Evolutionary conservation across 2,797 vertebrate species (phyloP).

Genomic region (Synaphobranchus kaupii): DNA sequence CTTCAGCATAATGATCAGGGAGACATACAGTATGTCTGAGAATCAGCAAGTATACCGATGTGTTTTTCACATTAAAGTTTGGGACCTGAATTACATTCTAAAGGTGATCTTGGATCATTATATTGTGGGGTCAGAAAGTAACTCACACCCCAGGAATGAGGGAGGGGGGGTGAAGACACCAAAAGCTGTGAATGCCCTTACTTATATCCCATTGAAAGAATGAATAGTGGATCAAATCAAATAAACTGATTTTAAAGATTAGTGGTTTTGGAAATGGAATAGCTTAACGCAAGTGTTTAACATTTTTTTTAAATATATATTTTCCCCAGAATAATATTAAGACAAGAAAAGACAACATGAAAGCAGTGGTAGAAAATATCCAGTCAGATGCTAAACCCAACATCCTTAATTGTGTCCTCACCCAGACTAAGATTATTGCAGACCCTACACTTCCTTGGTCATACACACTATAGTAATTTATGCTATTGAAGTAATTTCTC

Average conservation of each 20-base stretch:
- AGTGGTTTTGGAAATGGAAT: conserved; percentile 12
- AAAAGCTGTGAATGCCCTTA: background rate
- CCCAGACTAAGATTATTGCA: conserved; percentile 43
- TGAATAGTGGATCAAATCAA: background rate
- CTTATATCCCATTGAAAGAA: background rate
- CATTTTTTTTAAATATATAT: background rate
- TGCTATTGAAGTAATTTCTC: conserved; percentile 41
- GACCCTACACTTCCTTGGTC: conserved; percentile 45
- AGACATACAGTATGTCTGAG: background rate
- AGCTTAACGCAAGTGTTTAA: background rate
- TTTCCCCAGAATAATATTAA: background rate
- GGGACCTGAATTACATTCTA: background rate
- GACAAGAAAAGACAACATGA: background rate
- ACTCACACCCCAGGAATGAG: background rate
- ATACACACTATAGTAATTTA: conserved; percentile 38
- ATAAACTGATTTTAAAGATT: background rate
- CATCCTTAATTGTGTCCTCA: conserved; percentile 25
- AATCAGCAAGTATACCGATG: background rate
- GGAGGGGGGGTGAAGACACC: background rate
- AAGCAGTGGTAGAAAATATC: conserved; percentile 22
- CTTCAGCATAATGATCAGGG: background rate
- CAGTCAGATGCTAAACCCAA: conserved; percentile 19
- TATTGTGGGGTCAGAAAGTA: too few relatives aligned
- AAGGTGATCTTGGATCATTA: background rate
- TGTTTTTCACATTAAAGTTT: background rate